Conservation (phyloP, 1,140 invertebrate genomes). For the Habropoda laboriosa region DNA sequence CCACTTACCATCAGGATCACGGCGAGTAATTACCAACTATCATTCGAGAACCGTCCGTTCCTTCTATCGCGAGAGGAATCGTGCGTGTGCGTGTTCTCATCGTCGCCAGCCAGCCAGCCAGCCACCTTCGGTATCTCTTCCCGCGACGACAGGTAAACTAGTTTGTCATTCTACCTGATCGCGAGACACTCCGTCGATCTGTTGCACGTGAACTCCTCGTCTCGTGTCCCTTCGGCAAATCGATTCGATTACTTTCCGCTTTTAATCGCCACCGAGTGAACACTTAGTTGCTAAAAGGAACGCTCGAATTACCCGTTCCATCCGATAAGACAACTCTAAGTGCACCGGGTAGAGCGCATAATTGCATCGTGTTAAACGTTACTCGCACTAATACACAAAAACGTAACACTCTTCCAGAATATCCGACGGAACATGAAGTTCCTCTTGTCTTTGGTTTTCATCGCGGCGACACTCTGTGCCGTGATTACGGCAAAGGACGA, state of each 20-base stretch:
- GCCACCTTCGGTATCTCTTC: neutral
- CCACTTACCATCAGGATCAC: constrained; percentile 50
- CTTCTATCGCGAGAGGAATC: neutral
- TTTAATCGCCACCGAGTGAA: too few relatives aligned
- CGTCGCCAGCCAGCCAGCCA: too few relatives aligned
- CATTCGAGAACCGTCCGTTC: constrained; percentile 18
- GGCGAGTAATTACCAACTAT: constrained; percentile 16
- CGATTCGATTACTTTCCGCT: too few relatives aligned
- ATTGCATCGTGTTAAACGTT: too few relatives aligned
- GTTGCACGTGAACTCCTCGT: too few relatives aligned
- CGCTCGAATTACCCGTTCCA: too few relatives aligned
- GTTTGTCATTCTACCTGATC: neutral
- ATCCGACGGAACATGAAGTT: constrained; percentile 26
- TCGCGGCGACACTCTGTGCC: constrained; percentile 37
- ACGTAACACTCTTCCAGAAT: neutral
- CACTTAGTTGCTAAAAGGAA: too few relatives aligned
- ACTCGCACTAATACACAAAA: too few relatives aligned
- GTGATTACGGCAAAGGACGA: constrained; percentile 39
- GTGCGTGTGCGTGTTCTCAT: neutral
- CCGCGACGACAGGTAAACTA: constrained; percentile 32
- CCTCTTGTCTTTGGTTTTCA: constrained; percentile 22
- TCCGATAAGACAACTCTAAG: too few relatives aligned
- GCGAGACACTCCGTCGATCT: too few relatives aligned
- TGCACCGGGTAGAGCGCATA: too few relatives aligned
- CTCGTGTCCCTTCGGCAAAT: too few relatives aligned